These are phyloP conservation scores for Clamator glandarius DNA, from an alignment of 2,797 vertebrate genomes.

Conservation along the genomic window DNA sequence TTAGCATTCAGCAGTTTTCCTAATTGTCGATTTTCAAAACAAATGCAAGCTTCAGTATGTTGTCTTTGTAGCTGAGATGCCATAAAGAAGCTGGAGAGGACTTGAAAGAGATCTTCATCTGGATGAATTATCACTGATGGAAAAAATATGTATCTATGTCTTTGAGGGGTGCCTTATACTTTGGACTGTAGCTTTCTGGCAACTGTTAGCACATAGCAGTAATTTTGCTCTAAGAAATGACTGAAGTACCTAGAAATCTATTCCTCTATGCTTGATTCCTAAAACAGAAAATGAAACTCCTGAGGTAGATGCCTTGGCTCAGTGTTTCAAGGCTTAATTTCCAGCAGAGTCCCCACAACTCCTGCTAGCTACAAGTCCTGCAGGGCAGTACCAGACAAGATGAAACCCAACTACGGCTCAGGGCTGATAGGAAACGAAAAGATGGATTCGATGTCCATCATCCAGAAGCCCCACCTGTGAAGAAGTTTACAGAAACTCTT, in stretches of 20 bases:
- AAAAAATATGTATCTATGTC: not conserved
- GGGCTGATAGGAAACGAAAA: not conserved
- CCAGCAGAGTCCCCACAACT: not conserved
- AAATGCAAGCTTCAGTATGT: not conserved
- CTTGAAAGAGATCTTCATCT: slow-evolving; percentile 27
- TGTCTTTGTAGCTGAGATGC: not conserved
- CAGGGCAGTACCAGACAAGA: not conserved
- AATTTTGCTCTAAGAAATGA: not conserved
- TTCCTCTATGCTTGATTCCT: not conserved
- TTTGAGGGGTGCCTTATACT: not conserved
- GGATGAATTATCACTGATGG: slow-evolving; percentile 1
- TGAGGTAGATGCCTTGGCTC: not conserved
- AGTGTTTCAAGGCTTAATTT: not conserved
- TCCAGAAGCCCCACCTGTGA: not conserved
- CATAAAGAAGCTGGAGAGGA: not conserved
- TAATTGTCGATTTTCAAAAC: slow-evolving; percentile 38
- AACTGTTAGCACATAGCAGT: not conserved
- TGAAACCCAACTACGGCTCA: not conserved
- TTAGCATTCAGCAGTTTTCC: slow-evolving; percentile 45
- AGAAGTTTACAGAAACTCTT: not conserved
- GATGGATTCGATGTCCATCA: not conserved
- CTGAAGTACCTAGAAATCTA: not conserved
- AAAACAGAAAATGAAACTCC: not conserved
- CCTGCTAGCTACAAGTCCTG: not conserved
- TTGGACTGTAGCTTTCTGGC: not conserved